phyloP scores from a whole-genome alignment of 2,888 invertebrate species.

The Stenolophus ochropezus region DNA sequence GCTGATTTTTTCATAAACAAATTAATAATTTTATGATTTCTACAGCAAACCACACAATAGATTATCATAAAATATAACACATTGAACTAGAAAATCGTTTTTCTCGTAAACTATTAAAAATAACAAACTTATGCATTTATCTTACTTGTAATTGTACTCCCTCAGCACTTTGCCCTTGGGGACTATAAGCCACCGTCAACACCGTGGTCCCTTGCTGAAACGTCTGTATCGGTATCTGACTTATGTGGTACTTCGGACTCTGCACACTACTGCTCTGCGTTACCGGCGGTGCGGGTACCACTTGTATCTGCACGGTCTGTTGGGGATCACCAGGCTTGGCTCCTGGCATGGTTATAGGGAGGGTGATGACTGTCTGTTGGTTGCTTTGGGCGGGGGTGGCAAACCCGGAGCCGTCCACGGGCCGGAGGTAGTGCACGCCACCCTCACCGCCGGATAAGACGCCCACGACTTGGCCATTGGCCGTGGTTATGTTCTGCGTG shows the following conservation, averaged over 20 bases:
- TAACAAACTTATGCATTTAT: not conserved
- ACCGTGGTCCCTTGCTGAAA: conserved; percentile 84
- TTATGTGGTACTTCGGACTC: conserved; percentile 84
- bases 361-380: conserved; percentile 83
- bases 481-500: conserved; percentile 81
- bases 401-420: conserved; percentile 76
- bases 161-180: conserved; percentile 73
- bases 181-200: conserved; percentile 84
- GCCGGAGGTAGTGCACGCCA: conserved; percentile 84
- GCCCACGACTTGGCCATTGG: conserved; percentile 82
- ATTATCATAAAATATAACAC: too few species aligned
- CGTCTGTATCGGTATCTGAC: conserved; percentile 84
- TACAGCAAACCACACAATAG: too few species aligned
- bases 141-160: conserved; percentile 65
- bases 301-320: conserved; percentile 87
- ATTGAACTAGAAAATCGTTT: too few species aligned
- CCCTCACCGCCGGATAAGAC: conserved; percentile 82
- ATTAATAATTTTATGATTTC: too few species aligned
- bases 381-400: conserved; percentile 69
- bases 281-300: conserved; percentile 70
- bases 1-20: too few species aligned
- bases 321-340: conserved; percentile 85
- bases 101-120: too few species aligned
- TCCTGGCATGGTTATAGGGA: conserved; percentile 86
- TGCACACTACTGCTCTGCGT: conserved; percentile 72